Evolutionary conservation across 2,888 invertebrate genomes (phyloP).

Genomic region (Megalurothrips usitatus): DNA sequence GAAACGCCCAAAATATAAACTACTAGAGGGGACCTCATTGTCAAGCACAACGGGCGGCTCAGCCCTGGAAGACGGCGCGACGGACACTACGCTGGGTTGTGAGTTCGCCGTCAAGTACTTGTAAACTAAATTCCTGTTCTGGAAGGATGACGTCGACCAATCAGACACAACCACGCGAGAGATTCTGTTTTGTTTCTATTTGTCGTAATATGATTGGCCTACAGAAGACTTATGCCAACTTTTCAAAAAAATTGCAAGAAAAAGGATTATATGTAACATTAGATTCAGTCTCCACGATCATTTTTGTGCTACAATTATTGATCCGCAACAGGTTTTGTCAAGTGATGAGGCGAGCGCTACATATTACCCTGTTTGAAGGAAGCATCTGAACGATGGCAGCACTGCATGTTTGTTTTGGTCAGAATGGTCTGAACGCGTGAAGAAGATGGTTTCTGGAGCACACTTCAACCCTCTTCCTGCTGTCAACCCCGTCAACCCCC

Average conservation of each 20-base stretch:
- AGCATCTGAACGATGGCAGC: background rate
- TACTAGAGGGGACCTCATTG: background rate
- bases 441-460: background rate
- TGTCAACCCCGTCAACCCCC: background rate
- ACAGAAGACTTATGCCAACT: background rate
- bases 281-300: background rate
- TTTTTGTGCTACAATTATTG: background rate
- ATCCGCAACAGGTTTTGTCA: too few relatives aligned
- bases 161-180: conserved; percentile 2
- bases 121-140: background rate
- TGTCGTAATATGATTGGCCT: conserved; percentile 2
- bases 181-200: conserved; percentile 23
- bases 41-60: background rate
- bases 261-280: background rate
- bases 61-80: background rate
- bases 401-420: background rate
- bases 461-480: background rate
- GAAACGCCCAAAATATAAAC: background rate
- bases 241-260: background rate
- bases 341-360: too few relatives aligned
- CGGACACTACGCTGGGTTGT: background rate
- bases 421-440: background rate
- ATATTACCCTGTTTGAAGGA: too few relatives aligned
- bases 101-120: conserved; percentile 2
- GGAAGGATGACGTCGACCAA: background rate